These are phyloP conservation scores for Camponotus vicinus DNA, from an alignment of 1,140 invertebrate species.

Conservation along the genomic window DNA sequence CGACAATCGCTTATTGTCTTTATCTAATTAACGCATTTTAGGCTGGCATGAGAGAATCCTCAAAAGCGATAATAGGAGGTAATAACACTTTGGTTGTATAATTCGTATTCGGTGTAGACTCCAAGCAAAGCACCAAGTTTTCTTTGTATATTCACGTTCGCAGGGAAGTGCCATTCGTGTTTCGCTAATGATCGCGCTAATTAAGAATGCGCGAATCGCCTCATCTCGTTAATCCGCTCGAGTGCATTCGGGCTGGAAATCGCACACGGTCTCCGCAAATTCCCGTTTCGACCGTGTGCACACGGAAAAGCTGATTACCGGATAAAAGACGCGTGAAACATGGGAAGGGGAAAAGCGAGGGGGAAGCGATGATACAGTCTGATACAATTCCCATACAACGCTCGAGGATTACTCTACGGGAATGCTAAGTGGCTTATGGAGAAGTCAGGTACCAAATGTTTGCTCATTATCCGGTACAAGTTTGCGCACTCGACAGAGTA, in stretches of 20 bases:
- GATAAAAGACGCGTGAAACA: conserved; percentile 45
- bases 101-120: not conserved
- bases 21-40: not conserved
- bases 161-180: conserved; percentile 19
- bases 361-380: conserved; percentile 13
- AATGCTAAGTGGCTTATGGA: conserved; percentile 35
- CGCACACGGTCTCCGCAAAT: conserved; percentile 16
- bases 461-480: conserved; percentile 16
- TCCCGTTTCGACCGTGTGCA: conserved; percentile 28
- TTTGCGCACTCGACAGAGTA: conserved; percentile 10
- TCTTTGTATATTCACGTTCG: conserved; percentile 9
- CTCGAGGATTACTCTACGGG: conserved; percentile 4
- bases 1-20: not conserved
- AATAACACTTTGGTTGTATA: not conserved
- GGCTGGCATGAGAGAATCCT: not conserved
- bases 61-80: not conserved
- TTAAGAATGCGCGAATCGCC: conserved; percentile 33
- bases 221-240: conserved; percentile 48
- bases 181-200: conserved; percentile 49
- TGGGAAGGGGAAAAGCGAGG: not conserved
- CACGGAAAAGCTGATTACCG: conserved; percentile 46
- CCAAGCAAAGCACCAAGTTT: not conserved
- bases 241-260: conserved; percentile 15
- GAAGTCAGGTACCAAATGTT: conserved; percentile 29
- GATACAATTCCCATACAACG: conserved; percentile 24